These are phyloP conservation scores for Tubulanus polymorphus DNA, from an alignment of 2,888 invertebrate genomes.

Conservation along the genomic window DNA sequence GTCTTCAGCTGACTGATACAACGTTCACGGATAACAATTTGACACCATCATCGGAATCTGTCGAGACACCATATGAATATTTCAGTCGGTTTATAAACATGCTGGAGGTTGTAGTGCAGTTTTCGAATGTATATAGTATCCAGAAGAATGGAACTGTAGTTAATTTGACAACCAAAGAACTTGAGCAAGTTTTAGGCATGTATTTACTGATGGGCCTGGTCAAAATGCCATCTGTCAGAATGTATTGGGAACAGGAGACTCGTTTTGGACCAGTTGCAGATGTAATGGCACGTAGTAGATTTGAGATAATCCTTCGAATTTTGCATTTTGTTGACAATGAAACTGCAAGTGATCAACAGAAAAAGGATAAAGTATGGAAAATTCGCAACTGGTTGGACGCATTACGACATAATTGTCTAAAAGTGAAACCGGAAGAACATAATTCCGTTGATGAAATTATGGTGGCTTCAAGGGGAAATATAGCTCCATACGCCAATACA, in stretches of 20 bases:
- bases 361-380: conserved; percentile 1
- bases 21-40: neutral
- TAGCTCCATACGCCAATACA: neutral
- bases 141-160: conserved; percentile 7
- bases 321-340: conserved; percentile 4
- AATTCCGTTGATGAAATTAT: neutral
- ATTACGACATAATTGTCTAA: neutral
- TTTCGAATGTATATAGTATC: neutral
- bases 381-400: conserved; percentile 1
- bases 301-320: neutral
- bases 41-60: neutral
- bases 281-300: conserved; percentile 1
- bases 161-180: conserved; percentile 9
- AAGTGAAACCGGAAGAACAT: neutral
- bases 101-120: neutral
- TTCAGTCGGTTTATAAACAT: neutral
- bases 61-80: neutral
- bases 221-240: conserved; percentile 4
- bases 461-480: conserved; percentile 1
- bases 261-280: neutral
- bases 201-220: conserved; percentile 15
- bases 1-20: neutral
- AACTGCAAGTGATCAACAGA: neutral
- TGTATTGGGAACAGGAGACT: neutral
- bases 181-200: conserved; percentile 10